A percentile compares a stretch with the other conserved stretches of the same genome.
These are phyloP conservation scores for Intellagama lesueurii DNA, from an alignment of 2,797 vertebrate genomes.

Conservation along the genomic window DNA sequence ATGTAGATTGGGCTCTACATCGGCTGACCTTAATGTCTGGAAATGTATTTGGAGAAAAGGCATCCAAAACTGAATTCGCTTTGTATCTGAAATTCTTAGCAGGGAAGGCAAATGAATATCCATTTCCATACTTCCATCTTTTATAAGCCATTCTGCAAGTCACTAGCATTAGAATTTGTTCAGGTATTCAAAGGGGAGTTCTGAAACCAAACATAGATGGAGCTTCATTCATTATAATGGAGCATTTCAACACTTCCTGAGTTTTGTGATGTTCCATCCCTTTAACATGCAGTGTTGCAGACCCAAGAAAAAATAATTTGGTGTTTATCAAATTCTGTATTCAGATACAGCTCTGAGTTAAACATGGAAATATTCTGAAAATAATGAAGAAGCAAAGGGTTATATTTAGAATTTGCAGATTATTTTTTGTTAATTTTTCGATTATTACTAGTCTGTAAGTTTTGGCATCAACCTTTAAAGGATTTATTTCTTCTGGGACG, in stretches of 20 bases:
- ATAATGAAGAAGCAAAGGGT: neutral
- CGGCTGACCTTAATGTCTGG: slow-evolving; percentile 1
- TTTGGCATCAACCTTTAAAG: neutral
- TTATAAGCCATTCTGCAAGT: neutral
- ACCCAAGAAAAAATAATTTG: neutral
- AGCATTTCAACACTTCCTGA: neutral
- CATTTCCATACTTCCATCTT: neutral
- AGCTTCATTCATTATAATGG: slow-evolving; percentile 18
- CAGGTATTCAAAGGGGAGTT: slow-evolving; percentile 15
- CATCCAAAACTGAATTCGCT: neutral
- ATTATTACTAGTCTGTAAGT: neutral
- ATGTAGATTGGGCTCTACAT: slow-evolving; percentile 1
- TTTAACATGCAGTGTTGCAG: neutral
- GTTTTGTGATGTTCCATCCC: neutral
- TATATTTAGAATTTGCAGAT: neutral
- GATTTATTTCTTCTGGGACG: neutral
- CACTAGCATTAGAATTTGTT: slow-evolving; percentile 10
- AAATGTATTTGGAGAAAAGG: neutral
- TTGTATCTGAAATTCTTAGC: neutral
- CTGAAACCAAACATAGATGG: slow-evolving; percentile 33
- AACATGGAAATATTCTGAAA: neutral
- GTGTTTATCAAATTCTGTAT: neutral
- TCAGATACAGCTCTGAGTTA: slow-evolving; percentile 13
- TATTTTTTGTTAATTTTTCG: neutral
- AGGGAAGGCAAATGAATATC: neutral